phyloP scores from a whole-genome alignment of 2,797 vertebrate species.

The Aselliscus stoliczkanus region DNA sequence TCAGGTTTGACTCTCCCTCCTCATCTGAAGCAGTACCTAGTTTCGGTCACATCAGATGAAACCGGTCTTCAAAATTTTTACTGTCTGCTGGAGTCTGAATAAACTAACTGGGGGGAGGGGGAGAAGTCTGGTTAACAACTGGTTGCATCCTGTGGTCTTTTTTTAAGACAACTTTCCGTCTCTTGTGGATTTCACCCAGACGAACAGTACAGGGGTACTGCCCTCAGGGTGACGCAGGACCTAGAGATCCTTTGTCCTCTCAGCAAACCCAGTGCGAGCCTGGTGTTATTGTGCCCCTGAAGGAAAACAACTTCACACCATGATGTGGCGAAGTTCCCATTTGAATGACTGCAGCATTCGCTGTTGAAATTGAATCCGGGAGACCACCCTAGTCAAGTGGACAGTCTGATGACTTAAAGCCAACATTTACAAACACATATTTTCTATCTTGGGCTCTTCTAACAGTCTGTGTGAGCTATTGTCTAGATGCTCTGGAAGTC shows the following conservation, averaged over 20 bases:
- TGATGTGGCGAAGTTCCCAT: background rate
- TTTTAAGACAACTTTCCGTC: background rate
- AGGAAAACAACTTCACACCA: background rate
- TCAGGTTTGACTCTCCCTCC: background rate
- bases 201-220: background rate
- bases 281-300: background rate
- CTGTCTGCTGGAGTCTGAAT: background rate
- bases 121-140: background rate
- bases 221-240: background rate
- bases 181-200: background rate
- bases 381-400: background rate
- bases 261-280: background rate
- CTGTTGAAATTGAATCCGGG: background rate
- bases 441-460: background rate
- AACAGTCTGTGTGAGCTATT: background rate
- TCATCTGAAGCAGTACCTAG: background rate
- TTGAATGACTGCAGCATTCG: background rate
- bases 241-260: background rate
- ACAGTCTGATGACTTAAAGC: background rate
- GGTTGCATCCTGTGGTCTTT: background rate
- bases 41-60: background rate
- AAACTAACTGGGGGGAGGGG: background rate
- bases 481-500: background rate
- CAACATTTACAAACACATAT: background rate
- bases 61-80: constrained; percentile 25